phyloP scores from a whole-genome alignment of 2,888 invertebrate genomes.

The Platycheirus rosarum region DNA sequence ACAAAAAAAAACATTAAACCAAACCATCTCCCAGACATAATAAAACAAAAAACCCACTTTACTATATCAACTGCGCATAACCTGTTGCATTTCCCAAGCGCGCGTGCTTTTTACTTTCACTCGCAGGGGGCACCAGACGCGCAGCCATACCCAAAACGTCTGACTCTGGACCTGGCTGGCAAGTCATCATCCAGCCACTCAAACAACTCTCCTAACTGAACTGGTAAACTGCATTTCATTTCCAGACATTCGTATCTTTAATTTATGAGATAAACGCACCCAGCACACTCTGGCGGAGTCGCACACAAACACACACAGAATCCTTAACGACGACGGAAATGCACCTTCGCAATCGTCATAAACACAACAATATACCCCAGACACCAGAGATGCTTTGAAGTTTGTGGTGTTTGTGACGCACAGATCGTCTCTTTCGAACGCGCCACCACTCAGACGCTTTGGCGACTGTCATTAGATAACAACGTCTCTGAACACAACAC shows the following conservation, averaged over 20 bases:
- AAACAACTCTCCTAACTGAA: constrained; percentile 47
- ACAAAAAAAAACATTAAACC: constrained; percentile 20
- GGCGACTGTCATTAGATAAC: constrained; percentile 71
- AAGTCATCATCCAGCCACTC: no score
- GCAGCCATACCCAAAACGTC: constrained; percentile 49
- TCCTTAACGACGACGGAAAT: constrained; percentile 51
- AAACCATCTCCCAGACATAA: constrained; percentile 62
- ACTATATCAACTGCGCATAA: constrained; percentile 27
- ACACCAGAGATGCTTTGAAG: constrained; percentile 21
- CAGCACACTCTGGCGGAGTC: constrained; percentile 20
- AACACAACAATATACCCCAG: constrained; percentile 45
- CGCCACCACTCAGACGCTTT: constrained; percentile 65
- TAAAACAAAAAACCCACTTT: constrained; percentile 34
- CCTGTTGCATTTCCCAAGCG: constrained; percentile 71
- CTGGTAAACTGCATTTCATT: constrained; percentile 72
- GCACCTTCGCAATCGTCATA: constrained; percentile 50
- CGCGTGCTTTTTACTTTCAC: constrained; percentile 68
- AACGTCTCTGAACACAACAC: no score
- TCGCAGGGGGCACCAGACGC: constrained; percentile 52
- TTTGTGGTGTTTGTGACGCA: constrained; percentile 28
- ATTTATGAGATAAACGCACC: constrained; percentile 59
- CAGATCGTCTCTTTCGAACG: constrained; percentile 15
- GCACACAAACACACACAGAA: constrained; percentile 19
- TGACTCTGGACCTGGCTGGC: constrained; percentile 42
- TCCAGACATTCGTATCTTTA: constrained; percentile 32